Percentiles rank a stretch among this genome's conserved stretches.
phyloP scores from a whole-genome alignment of 2,113 vertebrate genomes.

The Silurus asotus region DNA sequence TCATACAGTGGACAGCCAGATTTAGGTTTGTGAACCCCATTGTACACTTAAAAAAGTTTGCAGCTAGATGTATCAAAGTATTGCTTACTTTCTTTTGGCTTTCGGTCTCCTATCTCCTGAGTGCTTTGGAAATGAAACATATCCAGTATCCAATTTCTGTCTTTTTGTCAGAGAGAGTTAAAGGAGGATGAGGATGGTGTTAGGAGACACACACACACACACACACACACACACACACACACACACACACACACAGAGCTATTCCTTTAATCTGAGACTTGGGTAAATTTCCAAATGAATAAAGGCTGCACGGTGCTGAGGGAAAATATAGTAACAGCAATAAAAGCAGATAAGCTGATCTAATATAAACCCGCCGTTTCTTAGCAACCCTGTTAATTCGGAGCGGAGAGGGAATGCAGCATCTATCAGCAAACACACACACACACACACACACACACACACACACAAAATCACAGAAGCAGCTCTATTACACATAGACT shows the following conservation, averaged over 20 bases:
- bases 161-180: constrained; percentile 64
- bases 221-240: neutral
- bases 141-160: constrained; percentile 64
- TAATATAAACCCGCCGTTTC: constrained; percentile 78
- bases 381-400: constrained; percentile 82
- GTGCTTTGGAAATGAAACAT: constrained; percentile 61
- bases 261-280: constrained; percentile 66
- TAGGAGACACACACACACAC: neutral
- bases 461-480: neutral
- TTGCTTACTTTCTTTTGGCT: neutral
- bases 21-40: neutral
- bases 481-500: constrained; percentile 16
- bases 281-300: constrained; percentile 77
- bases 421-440: constrained; percentile 63
- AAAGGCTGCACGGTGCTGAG: constrained; percentile 66
- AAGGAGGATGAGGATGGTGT: constrained; percentile 58
- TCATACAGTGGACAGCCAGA: neutral
- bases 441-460: constrained; percentile 15
- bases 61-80: neutral
- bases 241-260: neutral
- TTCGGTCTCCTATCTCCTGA: constrained; percentile 56
- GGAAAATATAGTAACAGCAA: constrained; percentile 80
- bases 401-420: constrained; percentile 66
- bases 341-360: constrained; percentile 77
- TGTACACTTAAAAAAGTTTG: neutral